Percentiles rank a stretch among this genome's conserved stretches.
These are phyloP conservation scores for Stenotaenia linearis DNA, from an alignment of 2,888 invertebrate species.

Conservation along the genomic window DNA sequence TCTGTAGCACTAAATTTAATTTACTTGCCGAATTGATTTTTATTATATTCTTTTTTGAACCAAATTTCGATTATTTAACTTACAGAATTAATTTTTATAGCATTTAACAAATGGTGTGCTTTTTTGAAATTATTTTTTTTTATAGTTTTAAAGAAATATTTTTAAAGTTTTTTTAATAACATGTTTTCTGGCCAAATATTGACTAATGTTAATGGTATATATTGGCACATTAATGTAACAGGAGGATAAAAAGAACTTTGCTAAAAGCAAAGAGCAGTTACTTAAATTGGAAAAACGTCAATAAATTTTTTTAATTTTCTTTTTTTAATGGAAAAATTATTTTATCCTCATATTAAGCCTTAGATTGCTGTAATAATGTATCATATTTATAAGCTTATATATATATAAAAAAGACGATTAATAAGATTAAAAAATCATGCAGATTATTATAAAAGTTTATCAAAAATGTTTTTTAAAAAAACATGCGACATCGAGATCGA, in stretches of 20 bases:
- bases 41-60: not conserved
- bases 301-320: not conserved
- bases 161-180: not conserved
- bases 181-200: not conserved
- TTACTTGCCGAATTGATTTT: not conserved
- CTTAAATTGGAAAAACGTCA: not conserved
- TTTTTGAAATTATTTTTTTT: not conserved
- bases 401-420: not conserved
- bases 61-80: not conserved
- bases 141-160: not conserved
- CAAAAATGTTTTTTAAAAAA: not conserved
- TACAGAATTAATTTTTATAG: not conserved
- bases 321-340: not conserved
- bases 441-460: conserved; percentile 24
- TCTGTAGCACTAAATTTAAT: not conserved
- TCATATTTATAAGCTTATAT: not conserved
- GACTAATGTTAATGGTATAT: not conserved
- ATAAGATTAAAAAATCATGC: conserved; percentile 9
- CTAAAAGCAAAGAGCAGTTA: not conserved
- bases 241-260: not conserved
- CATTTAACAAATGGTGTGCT: not conserved
- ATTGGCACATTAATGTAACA: not conserved
- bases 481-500: conserved; percentile 14
- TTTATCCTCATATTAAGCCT: not conserved
- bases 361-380: not conserved